These are phyloP conservation scores for Sclerurus mexicanus DNA, from an alignment of 2,113 vertebrate genomes.

Conservation along the genomic window DNA sequence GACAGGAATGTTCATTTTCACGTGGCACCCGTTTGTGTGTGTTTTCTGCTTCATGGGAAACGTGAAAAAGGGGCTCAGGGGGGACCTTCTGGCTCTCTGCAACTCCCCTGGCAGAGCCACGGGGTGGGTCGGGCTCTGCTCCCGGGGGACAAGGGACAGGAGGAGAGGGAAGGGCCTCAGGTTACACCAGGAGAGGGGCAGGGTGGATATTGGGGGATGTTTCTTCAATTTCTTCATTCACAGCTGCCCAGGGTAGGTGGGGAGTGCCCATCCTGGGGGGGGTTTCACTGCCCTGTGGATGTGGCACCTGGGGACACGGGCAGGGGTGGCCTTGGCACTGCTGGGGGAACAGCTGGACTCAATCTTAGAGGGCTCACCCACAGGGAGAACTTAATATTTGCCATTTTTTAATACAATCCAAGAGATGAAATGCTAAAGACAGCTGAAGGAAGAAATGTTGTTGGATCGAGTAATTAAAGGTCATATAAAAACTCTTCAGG, in stretches of 20 bases:
- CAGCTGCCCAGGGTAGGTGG: not conserved
- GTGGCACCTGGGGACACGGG: accelerated
- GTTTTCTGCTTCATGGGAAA: not conserved
- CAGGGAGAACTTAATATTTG: not conserved
- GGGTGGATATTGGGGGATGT: no score
- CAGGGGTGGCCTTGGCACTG: not conserved
- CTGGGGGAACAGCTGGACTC: not conserved
- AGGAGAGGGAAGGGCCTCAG: accelerated
- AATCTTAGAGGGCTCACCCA: not conserved
- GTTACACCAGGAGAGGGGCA: accelerated
- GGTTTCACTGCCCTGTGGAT: accelerated
- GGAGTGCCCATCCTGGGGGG: no score
- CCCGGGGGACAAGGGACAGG: not conserved
- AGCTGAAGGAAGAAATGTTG: not conserved
- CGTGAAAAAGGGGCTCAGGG: not conserved
- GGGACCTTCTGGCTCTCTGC: accelerated
- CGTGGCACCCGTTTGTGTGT: not conserved
- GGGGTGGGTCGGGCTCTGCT: accelerated
- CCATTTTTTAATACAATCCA: not conserved
- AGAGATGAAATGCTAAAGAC: not conserved
- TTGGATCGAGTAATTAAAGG: not conserved
- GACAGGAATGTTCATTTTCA: not conserved
- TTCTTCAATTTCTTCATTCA: not conserved
- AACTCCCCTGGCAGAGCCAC: accelerated
- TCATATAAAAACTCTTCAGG: not conserved